Evolutionary conservation across 2,888 invertebrate species (phyloP), one percentile per base, ranked within the genome.

Genomic region (Epistrophella euchroma): DNA sequence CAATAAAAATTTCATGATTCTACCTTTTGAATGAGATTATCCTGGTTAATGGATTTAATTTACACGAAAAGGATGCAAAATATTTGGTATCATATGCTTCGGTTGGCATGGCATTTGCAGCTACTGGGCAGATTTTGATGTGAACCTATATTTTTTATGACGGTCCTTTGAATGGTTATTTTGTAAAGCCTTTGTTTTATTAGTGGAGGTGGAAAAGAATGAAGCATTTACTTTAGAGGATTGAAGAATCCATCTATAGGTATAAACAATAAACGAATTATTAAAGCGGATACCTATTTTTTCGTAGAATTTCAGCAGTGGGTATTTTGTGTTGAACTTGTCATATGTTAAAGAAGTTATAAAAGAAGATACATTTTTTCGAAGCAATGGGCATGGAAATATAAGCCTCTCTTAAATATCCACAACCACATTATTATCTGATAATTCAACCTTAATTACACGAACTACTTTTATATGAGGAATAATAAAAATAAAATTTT

Each of bases 1-100:
- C 91, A 92, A 91, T 91, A 91, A 90, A 91, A 88, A 83, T 79
- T 89, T 90, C 90, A 89, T 90, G 89, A 90, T 92, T 70, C 76
- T 90, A 89, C 89, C 81, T 88, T 89, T 89, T 89, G 89, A 92
- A 91, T 89, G 88, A 88, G 88, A 90, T 90, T 89, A 90, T 91
- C 90, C 89, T 87, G 88, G 88, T 89, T 90, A 91, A 91, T 90
- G 89, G 88, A 87, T 89, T 89, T 88, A 88, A 88, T 89, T 88
- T 87, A 76, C 88, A 80, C 45, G 66, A 75, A 88, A 85, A 87
- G 83, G 58, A 71, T 80, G 56, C 84, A 80, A 80, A 80, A 84
- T 80, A 84, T 84, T 84, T 79, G 64, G 56, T 37, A 70, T 84
- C 56, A 79, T 84, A 5, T 1, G n/a, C 28, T 28, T 28, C 28